Percentiles rank a stretch among this genome's conserved stretches.
phyloP scores from a whole-genome alignment of 2,797 vertebrate genomes.

The Sylvia borin region DNA sequence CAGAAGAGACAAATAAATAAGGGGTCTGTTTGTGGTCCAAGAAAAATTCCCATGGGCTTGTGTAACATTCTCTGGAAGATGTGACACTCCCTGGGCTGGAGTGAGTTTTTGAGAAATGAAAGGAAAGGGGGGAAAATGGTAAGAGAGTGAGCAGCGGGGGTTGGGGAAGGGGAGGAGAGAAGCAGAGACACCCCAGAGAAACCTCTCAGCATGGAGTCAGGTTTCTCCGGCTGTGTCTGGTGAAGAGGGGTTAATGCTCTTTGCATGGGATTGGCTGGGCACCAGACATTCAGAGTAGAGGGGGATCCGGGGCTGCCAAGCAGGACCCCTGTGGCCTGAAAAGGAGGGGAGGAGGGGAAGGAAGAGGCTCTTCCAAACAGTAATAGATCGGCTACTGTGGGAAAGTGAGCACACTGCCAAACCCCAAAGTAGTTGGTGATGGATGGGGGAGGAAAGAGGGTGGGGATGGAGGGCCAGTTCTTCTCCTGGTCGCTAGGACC shows the following conservation, averaged over 20 bases:
- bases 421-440: conserved; percentile 44
- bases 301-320: conserved; percentile 56
- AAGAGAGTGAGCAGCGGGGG: neutral
- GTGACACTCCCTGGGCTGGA: neutral
- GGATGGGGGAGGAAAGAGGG: conserved; percentile 30
- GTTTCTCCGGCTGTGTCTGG: conserved; percentile 6
- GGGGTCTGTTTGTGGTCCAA: conserved; percentile 57
- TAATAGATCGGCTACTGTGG: conserved; percentile 71
- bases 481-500: neutral
- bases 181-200: conserved; percentile 18
- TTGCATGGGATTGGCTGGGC: conserved; percentile 58
- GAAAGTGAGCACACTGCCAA: conserved; percentile 69
- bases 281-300: conserved; percentile 56
- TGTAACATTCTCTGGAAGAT: conserved; percentile 3
- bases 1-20: conserved; percentile 68
- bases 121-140: neutral
- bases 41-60: conserved; percentile 39
- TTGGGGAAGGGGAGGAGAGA: neutral
- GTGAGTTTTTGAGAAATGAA: conserved; percentile 14
- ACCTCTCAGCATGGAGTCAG: conserved; percentile 34
- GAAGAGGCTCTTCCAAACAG: conserved; percentile 49
- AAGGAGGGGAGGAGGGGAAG: conserved; percentile 41
- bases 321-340: conserved; percentile 66
- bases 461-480: neutral
- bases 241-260: conserved; percentile 47